Base-by-base conservation (phyloP, 2,113 vertebrate species). In the Xiphophorus maculatus region DNA sequence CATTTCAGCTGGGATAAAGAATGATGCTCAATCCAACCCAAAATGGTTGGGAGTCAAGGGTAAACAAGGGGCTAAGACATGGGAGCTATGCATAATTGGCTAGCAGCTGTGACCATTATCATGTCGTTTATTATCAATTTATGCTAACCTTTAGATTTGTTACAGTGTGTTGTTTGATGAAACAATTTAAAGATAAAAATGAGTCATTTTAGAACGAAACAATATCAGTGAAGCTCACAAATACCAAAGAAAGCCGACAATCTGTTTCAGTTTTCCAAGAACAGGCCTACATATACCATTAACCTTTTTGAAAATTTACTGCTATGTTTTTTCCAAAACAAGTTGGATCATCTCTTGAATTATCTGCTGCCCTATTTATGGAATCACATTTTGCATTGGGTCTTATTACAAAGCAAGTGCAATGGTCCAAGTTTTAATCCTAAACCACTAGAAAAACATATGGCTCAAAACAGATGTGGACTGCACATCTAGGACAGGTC, bases 1-100 rank as follows among this genome's bases (percentile, higher is more conserved):
- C 78, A 73, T 90, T 90, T 91, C 87, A 88, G 90, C 81, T 81
- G 80, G 90, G 87, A 93, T 93, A 88, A 92, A 87, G 88, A 91
- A 25, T 87, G 88, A 91, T 73, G 85, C 64, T 79, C 83, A 81
- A 93, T 82, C 88, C 88, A 63, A 85, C 87, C 82, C 51, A 30
- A 88, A 67, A 72, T 67, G 88, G 86, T 73, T 66, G 82, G 69
- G 79, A 92, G 89, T 87, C 84, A 85, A 84, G 90, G 86, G 88
- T 89, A 90, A 91, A 88, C 42, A 68, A 68, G 70, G 71, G 81
- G 87, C 80, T 87, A 83, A 88, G 85, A 69, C 69, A 15, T 63
- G 71, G 80, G 33, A 74, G 72, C 28, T 42, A 42, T 30, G 60
- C 69, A 7, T 73, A 63, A 78, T 77, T 48, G 77, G 80, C 71